Evolutionary conservation across 2,797 vertebrate species (phyloP).

Genomic region (Lutjanus argentimaculatus): DNA sequence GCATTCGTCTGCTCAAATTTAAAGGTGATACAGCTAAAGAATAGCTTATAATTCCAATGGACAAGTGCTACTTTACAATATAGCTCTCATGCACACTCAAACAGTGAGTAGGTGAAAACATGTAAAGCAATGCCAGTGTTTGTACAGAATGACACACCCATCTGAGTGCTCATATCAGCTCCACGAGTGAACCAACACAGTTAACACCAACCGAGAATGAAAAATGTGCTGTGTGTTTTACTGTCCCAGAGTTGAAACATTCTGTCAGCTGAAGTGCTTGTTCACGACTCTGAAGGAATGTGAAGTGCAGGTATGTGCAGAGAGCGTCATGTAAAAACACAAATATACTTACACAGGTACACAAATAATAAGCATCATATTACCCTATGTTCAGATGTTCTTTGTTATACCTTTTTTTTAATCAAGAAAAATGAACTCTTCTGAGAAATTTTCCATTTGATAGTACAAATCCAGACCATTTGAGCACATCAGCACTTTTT

Average conservation of each 20-base stretch:
- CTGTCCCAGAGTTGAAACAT: conserved; percentile 1
- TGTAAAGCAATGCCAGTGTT: not conserved
- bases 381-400: not conserved
- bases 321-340: not conserved
- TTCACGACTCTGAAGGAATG: conserved; percentile 23
- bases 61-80: not conserved
- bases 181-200: not conserved
- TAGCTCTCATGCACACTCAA: not conserved
- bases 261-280: conserved; percentile 14
- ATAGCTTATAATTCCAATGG: not conserved
- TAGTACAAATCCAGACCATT: not conserved
- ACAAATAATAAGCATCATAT: too few relatives aligned
- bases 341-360: not conserved
- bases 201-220: conserved; percentile 10
- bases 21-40: conserved; percentile 5
- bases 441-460: not conserved
- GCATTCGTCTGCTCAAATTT: not conserved
- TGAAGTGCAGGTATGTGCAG: conserved; percentile 29
- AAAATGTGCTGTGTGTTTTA: conserved; percentile 12
- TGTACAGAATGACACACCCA: conserved; percentile 43
- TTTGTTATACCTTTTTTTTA: not conserved
- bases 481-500: not conserved
- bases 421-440: not conserved
- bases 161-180: conserved; percentile 16
- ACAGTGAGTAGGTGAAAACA: not conserved